Evolutionary conservation across 2,113 vertebrate species (phyloP), one percentile per base, ranked within the genome.

Genomic region (Hirundichthys speculiger): DNA sequence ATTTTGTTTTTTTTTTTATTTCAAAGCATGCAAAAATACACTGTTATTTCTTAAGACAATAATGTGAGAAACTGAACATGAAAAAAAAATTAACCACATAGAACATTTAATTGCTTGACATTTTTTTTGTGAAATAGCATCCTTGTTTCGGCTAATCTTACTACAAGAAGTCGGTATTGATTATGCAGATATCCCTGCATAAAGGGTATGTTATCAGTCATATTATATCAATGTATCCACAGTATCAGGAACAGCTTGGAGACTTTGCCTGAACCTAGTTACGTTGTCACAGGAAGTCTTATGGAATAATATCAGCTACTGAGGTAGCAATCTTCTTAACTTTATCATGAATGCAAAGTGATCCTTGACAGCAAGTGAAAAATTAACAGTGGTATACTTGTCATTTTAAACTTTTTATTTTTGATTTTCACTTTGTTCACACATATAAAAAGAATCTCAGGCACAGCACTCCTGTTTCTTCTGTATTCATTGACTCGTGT

Each of bases 401-500:
- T 70, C 20, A 72, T 69, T 73, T n/a, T 39, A 9, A 63, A 52
- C 12, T 34, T 39, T 58, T 53, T 57, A 49, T 57, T 75, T 53
- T 15, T 69, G 46, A 73, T 34, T 68, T 79, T 40, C 18, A 75
- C 16, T 18, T 63, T 75, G 64, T 70, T 57, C 22, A 64, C 55
- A 77, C 30, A 34, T 34, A 34, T 34, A 34, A 34, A 34, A 59
- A 50, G 60, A 24, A 39, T 71, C 43, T 77, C 60, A 73, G 75
- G 41, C 60, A 72, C 40, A 69, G 40, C 49, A 50, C 3, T 3
- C 8, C 13, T 6, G 41, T 59, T 25, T 67, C 15, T 25, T 50
- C 20, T 61, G 21, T 34, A 10, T 34, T 34, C 6, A 34, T 10
- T 34, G 30, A 34, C 30, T 34, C 5, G 30, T 34, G 30, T 34